A percentile compares a stretch with the other conserved stretches of the same genome.
phyloP scores from a whole-genome alignment of 2,888 invertebrate species.

The Plutella xylostella region DNA sequence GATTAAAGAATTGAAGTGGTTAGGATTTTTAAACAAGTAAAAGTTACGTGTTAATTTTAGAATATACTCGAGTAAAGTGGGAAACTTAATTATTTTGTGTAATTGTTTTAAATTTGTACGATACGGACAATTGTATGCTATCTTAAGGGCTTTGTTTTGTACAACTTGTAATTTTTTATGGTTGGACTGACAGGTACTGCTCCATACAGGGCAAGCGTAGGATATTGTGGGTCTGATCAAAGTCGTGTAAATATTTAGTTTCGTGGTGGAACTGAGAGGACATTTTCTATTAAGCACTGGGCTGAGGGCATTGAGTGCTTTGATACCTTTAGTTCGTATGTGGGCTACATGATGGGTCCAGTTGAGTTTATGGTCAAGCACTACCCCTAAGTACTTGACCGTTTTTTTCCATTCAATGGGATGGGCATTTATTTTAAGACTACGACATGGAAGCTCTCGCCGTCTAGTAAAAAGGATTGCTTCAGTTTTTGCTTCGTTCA shows the following conservation, averaged over 20 bases:
- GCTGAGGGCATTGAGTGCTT: slow-evolving; percentile 1
- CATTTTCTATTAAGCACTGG: background rate
- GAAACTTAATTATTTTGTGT: background rate
- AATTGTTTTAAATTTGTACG: background rate
- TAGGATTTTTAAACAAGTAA: background rate
- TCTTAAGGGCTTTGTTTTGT: background rate
- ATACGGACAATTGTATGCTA: background rate
- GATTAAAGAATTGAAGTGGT: background rate
- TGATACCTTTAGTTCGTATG: background rate
- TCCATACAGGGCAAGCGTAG: background rate
- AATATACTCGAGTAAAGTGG: background rate
- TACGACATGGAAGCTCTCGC: background rate
- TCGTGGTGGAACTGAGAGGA: background rate
- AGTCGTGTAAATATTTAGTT: background rate
- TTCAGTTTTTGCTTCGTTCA: background rate
- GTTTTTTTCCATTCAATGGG: background rate
- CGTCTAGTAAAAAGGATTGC: background rate
- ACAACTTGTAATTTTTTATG: background rate
- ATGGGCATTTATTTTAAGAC: background rate
- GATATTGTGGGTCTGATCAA: background rate
- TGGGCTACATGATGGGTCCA: background rate
- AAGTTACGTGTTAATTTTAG: background rate
- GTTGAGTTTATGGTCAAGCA: background rate
- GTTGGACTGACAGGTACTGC: background rate
- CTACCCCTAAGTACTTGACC: background rate